Percentiles rank a stretch among this genome's conserved stretches.
phyloP scores from a whole-genome alignment of 2,888 invertebrate species.

The Keiferia lycopersicella region DNA sequence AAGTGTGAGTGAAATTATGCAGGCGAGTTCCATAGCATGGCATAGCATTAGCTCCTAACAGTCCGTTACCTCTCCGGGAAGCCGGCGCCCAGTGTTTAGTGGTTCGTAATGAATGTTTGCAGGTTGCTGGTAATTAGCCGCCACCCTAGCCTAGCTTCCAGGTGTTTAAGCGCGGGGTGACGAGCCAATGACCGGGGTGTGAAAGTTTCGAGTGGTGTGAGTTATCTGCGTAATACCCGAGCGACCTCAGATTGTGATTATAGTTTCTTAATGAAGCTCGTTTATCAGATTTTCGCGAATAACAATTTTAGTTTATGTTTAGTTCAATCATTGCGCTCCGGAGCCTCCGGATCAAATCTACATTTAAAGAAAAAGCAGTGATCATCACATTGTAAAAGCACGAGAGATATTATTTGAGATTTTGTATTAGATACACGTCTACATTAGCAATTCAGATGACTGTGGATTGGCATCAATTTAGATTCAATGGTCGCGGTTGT shows the following conservation, averaged over 20 bases:
- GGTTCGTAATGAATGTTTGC: conserved; percentile 8
- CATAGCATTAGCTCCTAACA: conserved; percentile 32
- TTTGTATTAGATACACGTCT: conserved; percentile 35
- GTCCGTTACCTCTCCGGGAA: conserved; percentile 26
- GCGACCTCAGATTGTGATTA: conserved; percentile 6
- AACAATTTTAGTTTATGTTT: background rate
- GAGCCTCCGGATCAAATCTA: background rate
- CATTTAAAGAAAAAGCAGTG: background rate
- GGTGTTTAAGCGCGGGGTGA: conserved; percentile 11
- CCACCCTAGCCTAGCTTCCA: conserved; percentile 15
- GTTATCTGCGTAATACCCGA: conserved; percentile 2
- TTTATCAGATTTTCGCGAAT: background rate
- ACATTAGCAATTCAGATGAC: conserved; percentile 39
- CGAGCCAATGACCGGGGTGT: conserved; percentile 15
- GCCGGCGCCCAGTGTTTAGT: conserved; percentile 17
- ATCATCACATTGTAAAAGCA: background rate
- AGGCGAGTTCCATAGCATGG: conserved; percentile 36
- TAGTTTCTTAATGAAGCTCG: background rate
- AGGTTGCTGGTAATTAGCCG: conserved; percentile 10
- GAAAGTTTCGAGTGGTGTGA: conserved; percentile 5
- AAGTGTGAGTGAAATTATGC: conserved; percentile 45
- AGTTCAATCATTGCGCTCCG: too few species aligned
- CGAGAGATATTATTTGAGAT: background rate
- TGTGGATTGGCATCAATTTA: conserved; percentile 51
- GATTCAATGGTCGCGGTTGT: conserved; percentile 44